Percentiles rank a stretch among this genome's conserved stretches.
phyloP scores from a whole-genome alignment of 2,797 vertebrate species.

The Podarcis siculus region DNA sequence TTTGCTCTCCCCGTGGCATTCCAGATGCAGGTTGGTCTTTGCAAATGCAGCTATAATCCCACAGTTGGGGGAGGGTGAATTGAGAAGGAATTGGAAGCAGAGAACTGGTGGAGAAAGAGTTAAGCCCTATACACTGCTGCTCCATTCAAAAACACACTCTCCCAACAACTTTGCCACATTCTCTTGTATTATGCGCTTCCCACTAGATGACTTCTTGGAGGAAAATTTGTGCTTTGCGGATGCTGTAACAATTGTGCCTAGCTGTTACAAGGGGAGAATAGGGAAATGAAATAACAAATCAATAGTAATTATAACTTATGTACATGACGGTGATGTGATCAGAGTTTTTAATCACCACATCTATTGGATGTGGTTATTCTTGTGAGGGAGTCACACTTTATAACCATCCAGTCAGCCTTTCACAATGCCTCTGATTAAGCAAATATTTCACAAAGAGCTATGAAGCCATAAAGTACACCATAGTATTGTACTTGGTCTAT shows the following conservation, averaged over 20 bases:
- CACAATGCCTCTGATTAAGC: background rate
- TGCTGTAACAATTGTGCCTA: background rate
- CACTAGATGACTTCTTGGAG: background rate
- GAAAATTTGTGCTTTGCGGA: background rate
- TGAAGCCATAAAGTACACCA: background rate
- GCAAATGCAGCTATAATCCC: background rate
- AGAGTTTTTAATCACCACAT: conserved; percentile 41
- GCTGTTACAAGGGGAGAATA: background rate
- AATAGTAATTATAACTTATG: conserved; percentile 41
- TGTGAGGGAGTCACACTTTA: background rate
- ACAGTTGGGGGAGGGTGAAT: background rate
- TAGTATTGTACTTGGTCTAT: background rate
- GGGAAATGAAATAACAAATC: conserved; percentile 14
- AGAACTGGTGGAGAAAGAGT: background rate
- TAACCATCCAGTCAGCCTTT: background rate
- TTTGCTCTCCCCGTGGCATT: background rate
- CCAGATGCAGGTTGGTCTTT: background rate
- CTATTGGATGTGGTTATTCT: background rate
- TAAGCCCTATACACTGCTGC: background rate
- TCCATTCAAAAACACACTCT: background rate
- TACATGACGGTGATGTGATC: conserved; percentile 50
- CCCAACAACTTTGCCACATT: background rate
- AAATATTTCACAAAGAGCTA: background rate
- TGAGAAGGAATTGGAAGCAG: background rate
- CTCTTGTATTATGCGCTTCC: background rate